Base-by-base conservation (phyloP, 2,888 invertebrate genomes). In the Nysson spinosus region DNA sequence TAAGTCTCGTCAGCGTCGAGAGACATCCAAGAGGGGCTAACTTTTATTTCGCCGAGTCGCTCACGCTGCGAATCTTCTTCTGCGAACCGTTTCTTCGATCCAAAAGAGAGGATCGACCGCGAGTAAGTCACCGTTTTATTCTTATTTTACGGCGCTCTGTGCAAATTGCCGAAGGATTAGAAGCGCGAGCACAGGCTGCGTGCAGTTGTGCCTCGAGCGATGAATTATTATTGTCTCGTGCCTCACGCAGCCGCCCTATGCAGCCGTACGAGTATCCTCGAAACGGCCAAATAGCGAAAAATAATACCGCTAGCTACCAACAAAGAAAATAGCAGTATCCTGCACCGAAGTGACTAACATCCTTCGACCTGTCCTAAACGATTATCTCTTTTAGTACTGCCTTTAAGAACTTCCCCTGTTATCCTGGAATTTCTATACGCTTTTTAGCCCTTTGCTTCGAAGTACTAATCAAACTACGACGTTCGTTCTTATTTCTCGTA, bases 221-320 rank as follows among this genome's bases (percentile, higher is more conserved):
- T 63, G 72, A 76, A 73, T 75, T 75, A 80, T 79, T 75, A 77
- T 79, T 81, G 80, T 78, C 79, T 81, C 81, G 81, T 80, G 74
- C 78, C 80, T 76, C 79, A 79, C 72, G 72, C 72, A 72, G 69
- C 68, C 67, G 52, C 60, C 56, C 71, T 64, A 69, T 56, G 55
- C 52, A 37, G 49, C 55, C 40, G 56, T 54, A 58, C 39, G 50
- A 37, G 49, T 57, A 49, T 56, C 49, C 51, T 54, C 60, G 52
- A 63, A 67, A 60, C 54, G 44, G 16, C 55, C 52, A 40, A 72
- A 72, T 63, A 73, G 57, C 61, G 66, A 72, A 56, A 68, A 66
- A 66, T 68, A 70, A 73, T 70, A 62, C 58, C 49, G 47, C 32
- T 50, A 17, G 39, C 47, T 42, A 64, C 30, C 47, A 46, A 26